Evolutionary conservation across 2,888 invertebrate genomes (phyloP).

Genomic region (Idaea biselata): DNA sequence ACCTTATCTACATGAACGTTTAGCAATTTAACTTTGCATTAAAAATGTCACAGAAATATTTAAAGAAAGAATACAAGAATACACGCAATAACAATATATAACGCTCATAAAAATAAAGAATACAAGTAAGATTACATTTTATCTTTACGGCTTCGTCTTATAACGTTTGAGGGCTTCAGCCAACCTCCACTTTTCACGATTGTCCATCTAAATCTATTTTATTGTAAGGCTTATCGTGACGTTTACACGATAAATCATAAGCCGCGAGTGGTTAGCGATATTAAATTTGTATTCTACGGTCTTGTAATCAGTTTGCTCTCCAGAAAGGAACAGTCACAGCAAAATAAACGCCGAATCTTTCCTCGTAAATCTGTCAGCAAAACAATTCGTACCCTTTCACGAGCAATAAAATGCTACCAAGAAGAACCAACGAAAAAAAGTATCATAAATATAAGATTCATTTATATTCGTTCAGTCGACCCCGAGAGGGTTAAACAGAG

Average conservation of each 20-base stretch:
- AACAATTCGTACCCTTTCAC: constrained; percentile 80
- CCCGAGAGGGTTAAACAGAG: constrained; percentile 59
- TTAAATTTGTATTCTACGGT: constrained; percentile 46
- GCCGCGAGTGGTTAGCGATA: constrained; percentile 31
- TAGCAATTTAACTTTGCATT: constrained; percentile 6
- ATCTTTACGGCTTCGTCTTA: constrained; percentile 22
- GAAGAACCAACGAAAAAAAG: constrained; percentile 72
- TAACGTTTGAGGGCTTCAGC: constrained; percentile 14
- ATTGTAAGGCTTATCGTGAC: constrained; percentile 24
- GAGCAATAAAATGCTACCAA: constrained; percentile 78
- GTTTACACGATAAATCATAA: constrained; percentile 38
- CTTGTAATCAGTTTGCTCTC: constrained; percentile 48
- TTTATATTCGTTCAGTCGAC: constrained; percentile 76
- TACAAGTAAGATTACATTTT: constrained; percentile 22
- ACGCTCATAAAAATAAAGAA: constrained; percentile 17
- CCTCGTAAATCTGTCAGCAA: constrained; percentile 79
- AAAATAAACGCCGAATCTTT: constrained; percentile 76
- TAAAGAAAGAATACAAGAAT: constrained; percentile 10
- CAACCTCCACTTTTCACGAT: constrained; percentile 15
- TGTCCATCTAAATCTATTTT: constrained; percentile 15
- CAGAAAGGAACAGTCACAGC: constrained; percentile 62
- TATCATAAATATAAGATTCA: constrained; percentile 80
- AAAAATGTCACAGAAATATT: constrained; percentile 7
- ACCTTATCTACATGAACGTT: constrained; percentile 37
- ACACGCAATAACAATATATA: constrained; percentile 18